phyloP scores from a whole-genome alignment of 2,888 invertebrate genomes.

The Macroteleia sp. region DNA sequence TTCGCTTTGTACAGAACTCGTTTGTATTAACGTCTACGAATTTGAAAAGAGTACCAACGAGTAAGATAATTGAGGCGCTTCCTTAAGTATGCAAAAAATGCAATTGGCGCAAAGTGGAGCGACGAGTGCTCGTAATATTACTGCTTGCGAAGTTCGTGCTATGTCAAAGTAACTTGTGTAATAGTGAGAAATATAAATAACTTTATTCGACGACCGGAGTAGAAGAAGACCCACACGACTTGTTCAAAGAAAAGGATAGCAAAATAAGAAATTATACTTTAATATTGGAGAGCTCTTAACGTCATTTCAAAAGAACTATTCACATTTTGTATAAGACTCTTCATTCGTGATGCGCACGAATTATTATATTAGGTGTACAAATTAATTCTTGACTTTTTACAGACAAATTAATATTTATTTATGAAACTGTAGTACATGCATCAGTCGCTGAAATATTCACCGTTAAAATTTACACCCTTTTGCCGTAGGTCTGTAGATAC shows the following conservation, averaged over 20 bases:
- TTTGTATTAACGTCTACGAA: constrained; percentile 55
- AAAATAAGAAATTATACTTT: constrained; percentile 56
- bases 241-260: constrained; percentile 27
- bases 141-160: constrained; percentile 46
- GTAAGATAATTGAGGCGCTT: constrained; percentile 55
- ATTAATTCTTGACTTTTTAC: too few relatives aligned
- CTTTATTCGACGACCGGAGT: constrained; percentile 40
- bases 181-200: constrained; percentile 53
- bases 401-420: too few relatives aligned
- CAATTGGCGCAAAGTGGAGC: constrained; percentile 54
- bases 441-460: too few relatives aligned
- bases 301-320: too few relatives aligned
- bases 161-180: constrained; percentile 59
- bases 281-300: constrained; percentile 41
- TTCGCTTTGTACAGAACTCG: constrained; percentile 37
- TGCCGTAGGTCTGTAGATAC: too few relatives aligned
- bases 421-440: too few relatives aligned
- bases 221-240: constrained; percentile 23
- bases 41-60: constrained; percentile 52
- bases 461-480: too few relatives aligned
- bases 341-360: too few relatives aligned
- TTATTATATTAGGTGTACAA: too few relatives aligned
- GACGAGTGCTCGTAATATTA: constrained; percentile 47
- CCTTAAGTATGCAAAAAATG: constrained; percentile 58
- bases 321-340: too few relatives aligned